These are phyloP conservation scores for Ditylenchus weischeri DNA, from an alignment of 2,888 invertebrate genomes.

Conservation along the genomic window DNA sequence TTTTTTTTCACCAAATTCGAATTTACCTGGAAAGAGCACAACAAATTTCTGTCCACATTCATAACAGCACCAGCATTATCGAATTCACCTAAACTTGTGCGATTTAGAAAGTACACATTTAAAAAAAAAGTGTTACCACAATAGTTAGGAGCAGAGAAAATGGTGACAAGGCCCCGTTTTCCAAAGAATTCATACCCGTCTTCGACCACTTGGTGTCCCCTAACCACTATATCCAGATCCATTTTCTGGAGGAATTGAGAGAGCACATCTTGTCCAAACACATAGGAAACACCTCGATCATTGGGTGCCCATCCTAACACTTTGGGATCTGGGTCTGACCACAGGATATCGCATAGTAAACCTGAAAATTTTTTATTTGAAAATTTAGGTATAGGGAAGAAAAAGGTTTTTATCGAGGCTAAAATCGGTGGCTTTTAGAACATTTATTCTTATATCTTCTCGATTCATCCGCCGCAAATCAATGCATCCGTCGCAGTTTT, in stretches of 20 bases:
- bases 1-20: too few relatives aligned
- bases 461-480: too few relatives aligned
- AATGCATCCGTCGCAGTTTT: too few relatives aligned
- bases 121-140: constrained; percentile 30
- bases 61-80: constrained; percentile 52
- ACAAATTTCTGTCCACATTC: constrained; percentile 47
- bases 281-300: constrained; percentile 54
- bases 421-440: too few relatives aligned
- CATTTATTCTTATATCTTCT: too few relatives aligned
- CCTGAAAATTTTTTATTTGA: constrained; percentile 28
- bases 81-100: constrained; percentile 34
- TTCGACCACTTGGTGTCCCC: constrained; percentile 49
- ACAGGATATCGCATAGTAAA: constrained; percentile 53
- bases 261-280: constrained; percentile 55
- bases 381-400: too few relatives aligned
- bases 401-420: too few relatives aligned
- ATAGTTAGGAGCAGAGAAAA: constrained; percentile 49
- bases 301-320: constrained; percentile 54
- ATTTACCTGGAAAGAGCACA: constrained; percentile 50
- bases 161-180: constrained; percentile 36
- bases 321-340: constrained; percentile 55
- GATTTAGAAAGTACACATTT: background rate
- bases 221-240: constrained; percentile 55
- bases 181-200: constrained; percentile 54
- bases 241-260: constrained; percentile 53